phyloP scores from a whole-genome alignment of 1,140 invertebrate genomes.

The Medauroidea extradentata region DNA sequence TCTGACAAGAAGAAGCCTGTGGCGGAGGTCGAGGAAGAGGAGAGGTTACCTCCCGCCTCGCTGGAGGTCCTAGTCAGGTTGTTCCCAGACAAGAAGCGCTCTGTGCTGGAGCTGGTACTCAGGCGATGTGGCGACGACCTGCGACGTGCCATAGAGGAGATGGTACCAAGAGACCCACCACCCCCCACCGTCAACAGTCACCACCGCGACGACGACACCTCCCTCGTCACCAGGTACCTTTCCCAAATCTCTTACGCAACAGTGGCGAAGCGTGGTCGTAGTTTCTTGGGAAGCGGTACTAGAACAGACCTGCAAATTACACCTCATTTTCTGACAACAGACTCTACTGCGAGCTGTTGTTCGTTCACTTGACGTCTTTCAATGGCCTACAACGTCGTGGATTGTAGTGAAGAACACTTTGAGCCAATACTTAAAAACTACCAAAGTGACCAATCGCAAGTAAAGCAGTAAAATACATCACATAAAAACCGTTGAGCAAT shows the following conservation, averaged over 20 bases:
- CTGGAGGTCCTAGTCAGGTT: conserved; percentile 80
- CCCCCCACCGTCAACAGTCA: background rate
- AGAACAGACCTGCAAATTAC: background rate
- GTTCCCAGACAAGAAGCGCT: conserved; percentile 78
- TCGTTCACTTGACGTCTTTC: too few species aligned
- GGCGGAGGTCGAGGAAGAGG: background rate
- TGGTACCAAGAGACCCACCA: conserved; percentile 40
- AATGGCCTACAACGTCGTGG: too few species aligned
- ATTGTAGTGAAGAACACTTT: too few species aligned
- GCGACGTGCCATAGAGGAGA: conserved; percentile 71
- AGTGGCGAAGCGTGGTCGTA: background rate
- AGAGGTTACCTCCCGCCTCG: conserved; percentile 41
- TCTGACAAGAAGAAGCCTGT: background rate
- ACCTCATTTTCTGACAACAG: background rate
- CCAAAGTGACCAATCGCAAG: too few species aligned
- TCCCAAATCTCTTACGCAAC: background rate
- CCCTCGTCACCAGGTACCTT: background rate
- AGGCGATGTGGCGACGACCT: conserved; percentile 81
- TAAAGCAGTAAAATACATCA: too few species aligned
- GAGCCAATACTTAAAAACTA: too few species aligned
- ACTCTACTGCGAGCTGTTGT: too few species aligned
- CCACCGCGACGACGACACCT: background rate
- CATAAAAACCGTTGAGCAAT: too few species aligned
- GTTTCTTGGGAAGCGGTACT: background rate
- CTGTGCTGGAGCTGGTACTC: conserved; percentile 81